Percentiles rank a stretch among this genome's conserved stretches.
phyloP scores from a whole-genome alignment of 2,113 vertebrate genomes.

The Tauraco erythrolophus region DNA sequence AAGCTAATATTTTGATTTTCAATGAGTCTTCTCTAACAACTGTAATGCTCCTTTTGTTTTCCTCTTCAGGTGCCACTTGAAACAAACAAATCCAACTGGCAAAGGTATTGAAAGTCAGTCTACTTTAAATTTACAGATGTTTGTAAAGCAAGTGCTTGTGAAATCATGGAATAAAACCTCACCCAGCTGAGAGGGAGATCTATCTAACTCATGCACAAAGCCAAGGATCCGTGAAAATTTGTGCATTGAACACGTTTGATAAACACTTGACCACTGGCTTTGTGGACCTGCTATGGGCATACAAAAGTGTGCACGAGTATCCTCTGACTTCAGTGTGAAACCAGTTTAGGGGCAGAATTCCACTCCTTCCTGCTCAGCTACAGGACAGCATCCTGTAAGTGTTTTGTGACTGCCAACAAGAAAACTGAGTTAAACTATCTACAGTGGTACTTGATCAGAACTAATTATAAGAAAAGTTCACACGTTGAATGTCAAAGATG shows the following conservation, averaged over 20 bases:
- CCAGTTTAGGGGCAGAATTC: not conserved
- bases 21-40: not conserved
- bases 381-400: not conserved
- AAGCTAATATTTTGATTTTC: not conserved
- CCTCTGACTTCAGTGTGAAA: not conserved
- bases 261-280: not conserved
- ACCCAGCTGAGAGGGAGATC: not conserved
- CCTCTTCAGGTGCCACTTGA: not conserved
- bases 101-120: not conserved
- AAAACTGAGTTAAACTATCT: not conserved
- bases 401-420: not conserved
- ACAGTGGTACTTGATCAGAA: constrained; percentile 24
- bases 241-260: not conserved
- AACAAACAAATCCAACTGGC: not conserved
- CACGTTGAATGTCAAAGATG: constrained; percentile 44
- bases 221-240: not conserved
- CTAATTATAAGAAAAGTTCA: constrained; percentile 40
- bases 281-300: not conserved
- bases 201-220: not conserved
- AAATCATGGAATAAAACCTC: not conserved
- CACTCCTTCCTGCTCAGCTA: not conserved
- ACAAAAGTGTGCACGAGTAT: not conserved
- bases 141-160: not conserved
- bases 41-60: not conserved
- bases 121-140: not conserved